Conservation (phyloP, 1,140 invertebrate species). For the Bacillus rossius region DNA sequence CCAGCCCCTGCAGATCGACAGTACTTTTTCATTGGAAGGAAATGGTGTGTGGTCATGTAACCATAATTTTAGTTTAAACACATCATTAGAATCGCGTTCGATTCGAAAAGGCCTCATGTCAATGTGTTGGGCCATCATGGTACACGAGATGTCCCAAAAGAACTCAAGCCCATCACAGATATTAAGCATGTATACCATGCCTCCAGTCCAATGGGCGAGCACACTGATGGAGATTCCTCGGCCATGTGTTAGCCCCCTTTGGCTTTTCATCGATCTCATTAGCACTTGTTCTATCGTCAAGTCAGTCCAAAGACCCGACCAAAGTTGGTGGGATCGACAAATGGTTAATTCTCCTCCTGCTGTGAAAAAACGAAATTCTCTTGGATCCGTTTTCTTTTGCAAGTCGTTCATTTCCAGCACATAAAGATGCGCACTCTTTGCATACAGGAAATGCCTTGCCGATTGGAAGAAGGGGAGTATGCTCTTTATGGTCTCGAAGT, state of each 20-base stretch:
- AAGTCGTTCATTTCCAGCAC: constrained; percentile 31
- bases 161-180: not conserved
- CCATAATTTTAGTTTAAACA: too few species aligned
- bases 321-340: constrained; percentile 36
- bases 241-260: constrained; percentile 10
- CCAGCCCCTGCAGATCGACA: not conserved
- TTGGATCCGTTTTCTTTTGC: constrained; percentile 21
- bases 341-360: constrained; percentile 31
- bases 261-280: constrained; percentile 34
- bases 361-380: constrained; percentile 32
- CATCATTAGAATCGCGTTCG: too few species aligned
- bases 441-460: too few species aligned
- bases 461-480: too few species aligned
- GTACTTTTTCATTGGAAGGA: not conserved
- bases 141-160: not conserved
- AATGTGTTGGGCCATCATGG: not conserved
- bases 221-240: not conserved
- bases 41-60: too few species aligned
- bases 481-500: too few species aligned
- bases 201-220: not conserved
- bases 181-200: too few species aligned
- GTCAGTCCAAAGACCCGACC: constrained; percentile 38
- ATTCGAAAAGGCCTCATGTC: not conserved
- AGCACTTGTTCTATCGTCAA: constrained; percentile 37
- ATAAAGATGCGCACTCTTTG: constrained; percentile 27